phyloP scores from a whole-genome alignment of 2,888 invertebrate genomes.

The Perithous albicinctus region DNA sequence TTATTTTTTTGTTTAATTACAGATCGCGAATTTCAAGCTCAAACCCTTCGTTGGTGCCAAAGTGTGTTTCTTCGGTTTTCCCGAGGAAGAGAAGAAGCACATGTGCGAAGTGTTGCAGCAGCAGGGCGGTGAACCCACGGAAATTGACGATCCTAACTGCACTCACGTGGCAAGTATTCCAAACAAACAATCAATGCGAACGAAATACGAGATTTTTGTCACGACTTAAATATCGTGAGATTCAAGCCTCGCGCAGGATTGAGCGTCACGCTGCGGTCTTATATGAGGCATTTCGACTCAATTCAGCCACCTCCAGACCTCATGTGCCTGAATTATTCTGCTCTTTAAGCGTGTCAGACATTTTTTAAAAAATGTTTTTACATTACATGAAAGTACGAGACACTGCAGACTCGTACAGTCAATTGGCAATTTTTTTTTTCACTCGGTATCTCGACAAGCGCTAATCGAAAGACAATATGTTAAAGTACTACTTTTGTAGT shows the following conservation, averaged over 20 bases:
- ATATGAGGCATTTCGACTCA: too few species aligned
- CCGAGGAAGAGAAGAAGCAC: conserved; percentile 94
- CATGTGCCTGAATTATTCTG: too few species aligned
- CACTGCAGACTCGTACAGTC: too few species aligned
- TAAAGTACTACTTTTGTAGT: too few species aligned
- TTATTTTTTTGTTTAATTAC: conserved; percentile 48
- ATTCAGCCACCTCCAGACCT: too few species aligned
- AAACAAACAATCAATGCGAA: conserved; percentile 8
- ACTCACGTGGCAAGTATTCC: conserved; percentile 94
- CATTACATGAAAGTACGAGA: too few species aligned
- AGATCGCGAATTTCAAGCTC: conserved; percentile 87
- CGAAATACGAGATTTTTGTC: neutral
- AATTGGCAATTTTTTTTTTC: too few species aligned
- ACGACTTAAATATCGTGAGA: neutral
- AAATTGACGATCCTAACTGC: conserved; percentile 92
- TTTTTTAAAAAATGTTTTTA: too few species aligned
- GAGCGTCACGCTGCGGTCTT: neutral
- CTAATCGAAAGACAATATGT: too few species aligned
- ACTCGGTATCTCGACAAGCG: too few species aligned
- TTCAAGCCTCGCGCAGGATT: neutral
- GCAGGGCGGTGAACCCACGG: conserved; percentile 91
- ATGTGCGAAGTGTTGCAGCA: conserved; percentile 95
- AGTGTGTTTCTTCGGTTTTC: conserved; percentile 96
- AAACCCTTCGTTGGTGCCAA: conserved; percentile 95
- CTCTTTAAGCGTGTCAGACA: too few species aligned